Evolutionary conservation across 2,888 invertebrate species (phyloP).

Genomic region (Vanessa cardui): DNA sequence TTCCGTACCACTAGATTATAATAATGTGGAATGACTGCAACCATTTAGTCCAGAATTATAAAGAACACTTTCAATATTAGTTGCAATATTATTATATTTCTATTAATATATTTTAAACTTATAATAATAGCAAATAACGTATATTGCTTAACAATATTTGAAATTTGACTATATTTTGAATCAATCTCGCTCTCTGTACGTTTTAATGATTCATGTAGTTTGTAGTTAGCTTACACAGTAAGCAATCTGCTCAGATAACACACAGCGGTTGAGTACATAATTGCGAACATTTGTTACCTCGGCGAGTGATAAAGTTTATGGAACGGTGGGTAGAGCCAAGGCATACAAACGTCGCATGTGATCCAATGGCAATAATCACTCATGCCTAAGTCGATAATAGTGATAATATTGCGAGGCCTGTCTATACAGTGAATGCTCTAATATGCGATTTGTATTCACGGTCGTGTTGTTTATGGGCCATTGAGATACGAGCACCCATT

Average conservation of each 20-base stretch:
- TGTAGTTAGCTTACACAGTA: constrained; percentile 36
- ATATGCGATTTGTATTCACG: constrained; percentile 81
- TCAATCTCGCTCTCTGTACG: constrained; percentile 21
- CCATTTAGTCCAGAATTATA: constrained; percentile 21
- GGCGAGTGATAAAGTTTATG: constrained; percentile 43
- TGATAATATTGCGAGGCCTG: constrained; percentile 52
- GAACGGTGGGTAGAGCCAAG: constrained; percentile 42
- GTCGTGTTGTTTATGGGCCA: constrained; percentile 77
- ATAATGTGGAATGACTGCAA: constrained; percentile 39
- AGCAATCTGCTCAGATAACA: constrained; percentile 42
- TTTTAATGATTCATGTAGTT: constrained; percentile 28
- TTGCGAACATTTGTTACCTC: constrained; percentile 43
- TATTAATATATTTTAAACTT: neutral
- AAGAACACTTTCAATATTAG: constrained; percentile 4
- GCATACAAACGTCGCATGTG: constrained; percentile 53
- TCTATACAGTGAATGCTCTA: constrained; percentile 62
- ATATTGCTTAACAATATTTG: constrained; percentile 7
- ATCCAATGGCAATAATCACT: constrained; percentile 55
- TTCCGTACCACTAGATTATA: constrained; percentile 55
- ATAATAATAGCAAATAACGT: neutral
- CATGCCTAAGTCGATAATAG: constrained; percentile 63
- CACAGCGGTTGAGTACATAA: constrained; percentile 42
- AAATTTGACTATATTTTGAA: constrained; percentile 7
- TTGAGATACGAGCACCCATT: constrained; percentile 67
- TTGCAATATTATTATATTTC: neutral